Evolutionary conservation across 2,113 vertebrate species (phyloP).

Genomic region (Pheucticus melanocephalus): DNA sequence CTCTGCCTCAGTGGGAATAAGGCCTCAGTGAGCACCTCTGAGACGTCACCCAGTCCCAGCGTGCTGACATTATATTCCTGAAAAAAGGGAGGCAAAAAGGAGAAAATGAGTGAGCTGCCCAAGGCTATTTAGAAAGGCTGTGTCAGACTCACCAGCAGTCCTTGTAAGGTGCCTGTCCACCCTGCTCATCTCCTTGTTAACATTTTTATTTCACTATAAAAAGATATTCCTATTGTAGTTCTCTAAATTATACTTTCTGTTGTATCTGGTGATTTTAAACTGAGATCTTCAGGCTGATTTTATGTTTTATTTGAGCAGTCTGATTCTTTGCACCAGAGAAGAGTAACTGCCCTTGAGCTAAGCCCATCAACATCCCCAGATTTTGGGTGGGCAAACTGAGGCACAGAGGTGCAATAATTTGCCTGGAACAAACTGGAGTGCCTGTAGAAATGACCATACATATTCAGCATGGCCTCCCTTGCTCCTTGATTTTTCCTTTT

Average conservation of each 20-base stretch:
- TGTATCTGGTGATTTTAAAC: neutral
- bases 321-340: neutral
- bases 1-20: neutral
- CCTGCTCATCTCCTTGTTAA: neutral
- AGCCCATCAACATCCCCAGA: neutral
- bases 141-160: neutral
- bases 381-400: neutral
- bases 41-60: neutral
- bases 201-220: neutral
- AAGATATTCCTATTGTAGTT: accelerated
- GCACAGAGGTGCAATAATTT: neutral
- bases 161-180: neutral
- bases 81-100: neutral
- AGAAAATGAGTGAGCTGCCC: neutral
- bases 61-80: neutral
- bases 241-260: neutral
- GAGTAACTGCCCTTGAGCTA: neutral
- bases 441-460: neutral
- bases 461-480: neutral
- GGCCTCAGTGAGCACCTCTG: neutral
- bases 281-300: neutral
- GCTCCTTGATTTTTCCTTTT: neutral
- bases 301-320: neutral
- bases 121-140: neutral
- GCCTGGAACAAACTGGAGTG: neutral